Conservation (phyloP, 2,797 vertebrate genomes). For the Tolypeutes matacus region DNA sequence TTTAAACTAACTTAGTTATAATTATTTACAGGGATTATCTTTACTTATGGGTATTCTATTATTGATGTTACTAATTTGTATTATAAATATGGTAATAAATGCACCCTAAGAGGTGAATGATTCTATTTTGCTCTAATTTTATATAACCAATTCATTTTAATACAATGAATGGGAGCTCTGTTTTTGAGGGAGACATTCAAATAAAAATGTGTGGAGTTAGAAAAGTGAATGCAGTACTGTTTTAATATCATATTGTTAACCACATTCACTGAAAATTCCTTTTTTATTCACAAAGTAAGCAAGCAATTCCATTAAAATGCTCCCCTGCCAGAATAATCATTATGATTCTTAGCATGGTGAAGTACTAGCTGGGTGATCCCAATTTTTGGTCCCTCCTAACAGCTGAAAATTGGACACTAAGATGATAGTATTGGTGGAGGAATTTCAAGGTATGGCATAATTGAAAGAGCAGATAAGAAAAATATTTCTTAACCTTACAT, state of each 20-base stretch:
- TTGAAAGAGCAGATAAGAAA: background rate
- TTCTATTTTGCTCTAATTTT: conserved; percentile 63
- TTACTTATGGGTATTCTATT: conserved; percentile 23
- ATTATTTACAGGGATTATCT: conserved; percentile 42
- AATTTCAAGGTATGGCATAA: background rate
- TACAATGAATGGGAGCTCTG: conserved; percentile 60
- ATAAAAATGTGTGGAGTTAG: conserved; percentile 58
- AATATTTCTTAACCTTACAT: background rate
- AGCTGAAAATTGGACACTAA: background rate
- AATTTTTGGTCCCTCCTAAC: background rate
- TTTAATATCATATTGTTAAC: conserved; percentile 35
- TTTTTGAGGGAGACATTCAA: conserved; percentile 49
- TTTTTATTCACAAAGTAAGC: background rate
- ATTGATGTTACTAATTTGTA: conserved; percentile 56
- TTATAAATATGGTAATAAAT: conserved; percentile 54
- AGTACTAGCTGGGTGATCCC: background rate
- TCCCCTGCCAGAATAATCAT: background rate
- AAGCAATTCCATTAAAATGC: background rate
- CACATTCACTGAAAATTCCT: background rate
- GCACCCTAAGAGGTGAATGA: conserved; percentile 62
- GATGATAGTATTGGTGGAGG: background rate
- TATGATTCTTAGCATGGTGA: background rate
- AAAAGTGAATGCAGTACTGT: conserved; percentile 10
- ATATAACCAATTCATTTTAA: conserved; percentile 34
- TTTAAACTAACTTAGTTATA: conserved; percentile 1